phyloP scores from a whole-genome alignment of 2,888 invertebrate species.

The Amiota communis region DNA sequence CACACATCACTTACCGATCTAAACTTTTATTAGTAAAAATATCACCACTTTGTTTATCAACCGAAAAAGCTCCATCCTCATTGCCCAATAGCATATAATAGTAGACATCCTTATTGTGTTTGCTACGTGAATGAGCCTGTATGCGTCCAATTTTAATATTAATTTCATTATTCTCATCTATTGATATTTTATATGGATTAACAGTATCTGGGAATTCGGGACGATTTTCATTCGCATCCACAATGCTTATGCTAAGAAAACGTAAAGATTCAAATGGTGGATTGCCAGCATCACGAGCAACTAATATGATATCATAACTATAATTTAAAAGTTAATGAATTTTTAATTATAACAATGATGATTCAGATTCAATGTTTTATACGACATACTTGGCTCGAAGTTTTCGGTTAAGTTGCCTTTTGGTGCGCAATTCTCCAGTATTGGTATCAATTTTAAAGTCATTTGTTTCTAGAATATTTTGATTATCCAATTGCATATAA shows the following conservation, averaged over 20 bases:
- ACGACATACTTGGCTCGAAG: conserved; percentile 74
- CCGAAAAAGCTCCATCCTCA: conserved; percentile 82
- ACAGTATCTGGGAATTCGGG: conserved; percentile 82
- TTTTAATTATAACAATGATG: neutral
- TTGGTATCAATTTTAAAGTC: conserved; percentile 86
- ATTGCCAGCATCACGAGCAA: conserved; percentile 87
- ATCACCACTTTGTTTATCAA: conserved; percentile 86
- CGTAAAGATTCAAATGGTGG: conserved; percentile 87
- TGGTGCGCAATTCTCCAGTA: conserved; percentile 87
- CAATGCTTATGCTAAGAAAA: conserved; percentile 82
- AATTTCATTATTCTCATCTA: conserved; percentile 81
- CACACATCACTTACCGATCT: conserved; percentile 76
- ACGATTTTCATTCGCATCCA: conserved; percentile 87
- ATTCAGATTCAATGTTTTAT: too few relatives aligned
- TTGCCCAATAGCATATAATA: conserved; percentile 88
- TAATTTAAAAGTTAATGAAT: neutral
- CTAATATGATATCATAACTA: conserved; percentile 80
- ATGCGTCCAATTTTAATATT: conserved; percentile 78
- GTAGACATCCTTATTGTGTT: conserved; percentile 86
- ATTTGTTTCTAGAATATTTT: conserved; percentile 84
- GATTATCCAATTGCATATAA: conserved; percentile 83
- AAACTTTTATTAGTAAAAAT: conserved; percentile 85
- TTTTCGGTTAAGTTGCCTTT: conserved; percentile 86
- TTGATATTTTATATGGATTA: conserved; percentile 79
- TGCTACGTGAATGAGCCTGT: conserved; percentile 78